Evolutionary conservation across 2,888 invertebrate species (phyloP), one percentile per base, ranked within the genome.

Genomic region (Diaphora mendica): DNA sequence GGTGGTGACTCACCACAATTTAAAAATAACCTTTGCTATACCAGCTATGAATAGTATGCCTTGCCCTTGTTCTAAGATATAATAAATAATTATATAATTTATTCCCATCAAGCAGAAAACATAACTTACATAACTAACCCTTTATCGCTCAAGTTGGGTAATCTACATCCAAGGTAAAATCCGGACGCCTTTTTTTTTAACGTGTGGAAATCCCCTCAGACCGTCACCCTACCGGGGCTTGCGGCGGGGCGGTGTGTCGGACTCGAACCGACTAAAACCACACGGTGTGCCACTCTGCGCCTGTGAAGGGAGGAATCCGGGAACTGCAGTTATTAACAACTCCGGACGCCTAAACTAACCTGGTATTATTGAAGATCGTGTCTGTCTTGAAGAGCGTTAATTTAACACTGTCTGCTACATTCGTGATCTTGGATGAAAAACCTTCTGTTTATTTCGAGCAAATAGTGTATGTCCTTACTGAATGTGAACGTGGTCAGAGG

Each of bases 371-470:
- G 44, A 48, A 48, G 20, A 20, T 20, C 5, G 48, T 48, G 51
- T 1, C 51, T 51, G 51, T 7, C 51, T 23, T 9, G 23, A 51
- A 51, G 23, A 23, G 51, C 51, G 51, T 51, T 51, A 80, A 89
- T 91, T 91, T 89, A 87, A 86, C 89, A 90, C 82, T 91, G 90
- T 91, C 91, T 82, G 75, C 76, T 82, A 79, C 91, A 89, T 82
- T 79, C 66, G 78, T 81, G 82, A 85, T 88, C 85, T 86, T 80
- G 78, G 73, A 72, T 79, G 81, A 83, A 87, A 87, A 85, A 82
- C 79, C 78, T 77, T 71, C 70, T 69, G 73, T 83, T 82, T 77
- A 82, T 84, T 80, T 79, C 73, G 78, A 67, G 73, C 80, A 81
- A 80, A 85, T 83, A 84, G 83, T 80, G 73, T 80, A 77, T 77